Percentiles rank a stretch among this genome's conserved stretches.
Evolutionary conservation across 1,140 invertebrate species (phyloP).

Genomic region (Drosophila equinoxialis): DNA sequence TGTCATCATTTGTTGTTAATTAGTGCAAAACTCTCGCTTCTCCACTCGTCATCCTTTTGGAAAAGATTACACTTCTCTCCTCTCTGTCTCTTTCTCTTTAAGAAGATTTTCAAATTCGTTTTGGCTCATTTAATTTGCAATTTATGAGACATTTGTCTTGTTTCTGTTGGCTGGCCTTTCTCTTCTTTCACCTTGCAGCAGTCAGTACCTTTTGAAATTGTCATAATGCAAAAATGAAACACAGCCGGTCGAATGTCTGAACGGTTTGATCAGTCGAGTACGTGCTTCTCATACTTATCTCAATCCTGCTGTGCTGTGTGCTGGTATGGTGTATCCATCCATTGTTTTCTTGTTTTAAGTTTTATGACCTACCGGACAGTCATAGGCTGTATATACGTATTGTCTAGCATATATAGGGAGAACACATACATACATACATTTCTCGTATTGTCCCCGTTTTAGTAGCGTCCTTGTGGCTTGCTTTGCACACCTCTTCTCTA

Average conservation of each 20-base stretch:
- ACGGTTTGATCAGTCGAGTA: slow-evolving; percentile 1
- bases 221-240: slow-evolving; percentile 67
- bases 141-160: slow-evolving; percentile 64
- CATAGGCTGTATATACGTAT: slow-evolving; percentile 43
- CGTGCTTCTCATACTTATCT: slow-evolving; percentile 1
- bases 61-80: background rate
- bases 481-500: slow-evolving; percentile 22
- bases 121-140: slow-evolving; percentile 82
- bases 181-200: slow-evolving; percentile 61
- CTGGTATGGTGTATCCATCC: background rate
- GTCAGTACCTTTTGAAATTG: slow-evolving; percentile 43
- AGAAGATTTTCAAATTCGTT: slow-evolving; percentile 59
- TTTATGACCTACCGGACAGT: slow-evolving; percentile 76
- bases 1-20: slow-evolving; percentile 77
- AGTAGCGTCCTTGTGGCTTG: slow-evolving; percentile 32
- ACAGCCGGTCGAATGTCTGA: slow-evolving; percentile 13
- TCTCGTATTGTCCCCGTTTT: slow-evolving; percentile 10
- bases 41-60: slow-evolving; percentile 1
- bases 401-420: slow-evolving; percentile 8
- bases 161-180: slow-evolving; percentile 2
- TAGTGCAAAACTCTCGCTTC: slow-evolving; percentile 56
- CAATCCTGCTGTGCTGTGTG: slow-evolving; percentile 20
- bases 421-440: too few species aligned
- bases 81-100: slow-evolving; percentile 19
- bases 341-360: slow-evolving; percentile 33